These are phyloP conservation scores for Koerneria pararmatus DNA, from an alignment of 2,888 invertebrate genomes.

Conservation along the genomic window DNA sequence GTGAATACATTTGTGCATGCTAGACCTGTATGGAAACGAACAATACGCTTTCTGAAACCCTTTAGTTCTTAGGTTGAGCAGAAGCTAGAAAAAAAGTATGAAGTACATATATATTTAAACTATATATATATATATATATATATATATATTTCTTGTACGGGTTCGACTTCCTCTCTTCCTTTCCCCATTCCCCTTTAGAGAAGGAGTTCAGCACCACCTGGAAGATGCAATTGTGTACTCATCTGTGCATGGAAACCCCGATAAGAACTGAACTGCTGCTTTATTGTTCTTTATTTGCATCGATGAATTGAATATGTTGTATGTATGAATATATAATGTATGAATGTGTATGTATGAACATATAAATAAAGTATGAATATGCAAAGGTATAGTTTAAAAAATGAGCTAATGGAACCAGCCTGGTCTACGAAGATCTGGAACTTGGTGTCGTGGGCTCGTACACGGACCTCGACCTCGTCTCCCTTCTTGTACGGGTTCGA, in stretches of 20 bases:
- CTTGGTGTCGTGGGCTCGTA: conserved; percentile 57
- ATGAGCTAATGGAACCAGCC: conserved; percentile 1
- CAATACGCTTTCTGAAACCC: no score
- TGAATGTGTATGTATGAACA: no score
- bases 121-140: no score
- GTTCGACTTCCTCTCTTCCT: conserved; percentile 59
- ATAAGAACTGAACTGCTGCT: no score
- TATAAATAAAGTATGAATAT: background rate
- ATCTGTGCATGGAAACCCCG: background rate
- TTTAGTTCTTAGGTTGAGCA: no score
- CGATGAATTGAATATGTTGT: no score
- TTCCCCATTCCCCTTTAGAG: conserved; percentile 59
- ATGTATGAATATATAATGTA: no score
- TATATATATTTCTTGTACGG: conserved; percentile 57
- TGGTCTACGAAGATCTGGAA: conserved; percentile 56
- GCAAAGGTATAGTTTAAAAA: conserved; percentile 14
- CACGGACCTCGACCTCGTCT: conserved; percentile 56
- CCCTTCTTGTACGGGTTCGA: conserved; percentile 57
- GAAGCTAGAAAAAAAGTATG: no score
- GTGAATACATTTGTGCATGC: no score
- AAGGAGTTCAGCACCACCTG: conserved; percentile 57
- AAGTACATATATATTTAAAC: no score
- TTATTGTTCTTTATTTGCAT: no score
- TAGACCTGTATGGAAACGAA: no score
- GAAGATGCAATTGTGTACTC: background rate